Base-by-base conservation (phyloP, 2,888 invertebrate genomes). In the Phlogophora meticulosa region DNA sequence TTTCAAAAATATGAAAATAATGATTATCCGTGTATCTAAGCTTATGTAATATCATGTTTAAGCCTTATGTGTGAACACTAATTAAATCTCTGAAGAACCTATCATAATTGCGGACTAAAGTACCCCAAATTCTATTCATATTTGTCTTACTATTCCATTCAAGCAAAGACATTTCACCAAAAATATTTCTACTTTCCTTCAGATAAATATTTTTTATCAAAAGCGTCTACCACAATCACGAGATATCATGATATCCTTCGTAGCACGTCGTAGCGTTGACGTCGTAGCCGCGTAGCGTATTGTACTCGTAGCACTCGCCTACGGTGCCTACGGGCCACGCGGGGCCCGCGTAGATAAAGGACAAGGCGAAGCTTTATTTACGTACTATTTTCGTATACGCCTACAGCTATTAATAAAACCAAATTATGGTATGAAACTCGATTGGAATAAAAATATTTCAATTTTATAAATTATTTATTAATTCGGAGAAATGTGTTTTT, bases 241-340 rank as follows among this genome's bases (percentile, higher is more conserved):
- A 72, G 49, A 46, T 48, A 67, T 72, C 69, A 52, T 69, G 66
- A 69, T 60, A 68, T 72, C 62, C 58, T 53, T 75, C 72, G 79
- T 79, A 76, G 76, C 73, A 51, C 69, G 74, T 78, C 68, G 75
- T 68, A 72, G 77, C 58, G 56, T 32, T 64, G 68, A 70, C 65
- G 68, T 65, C 84, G 86, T 85, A 80, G 83, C 68, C 55, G 61
- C 82, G 85, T 86, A 85, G 78, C 61, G 42, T 59, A 56, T 71
- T 61, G 28, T 28, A 28, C 28, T 28, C 28, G 84, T 81, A 85
- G 85, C 82, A 71, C 40, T 64, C 59, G 46, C 63, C 73, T 76
- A 82, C 77, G 66, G n/a, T 28, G 28, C 28, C 28, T 28, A 28
- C 28, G 28, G n/a, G 45, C 24, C 20, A 22, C 67, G 68, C 55